Evolutionary conservation across 2,113 vertebrate genomes (phyloP).

Genomic region (Cygnus buccinator): DNA sequence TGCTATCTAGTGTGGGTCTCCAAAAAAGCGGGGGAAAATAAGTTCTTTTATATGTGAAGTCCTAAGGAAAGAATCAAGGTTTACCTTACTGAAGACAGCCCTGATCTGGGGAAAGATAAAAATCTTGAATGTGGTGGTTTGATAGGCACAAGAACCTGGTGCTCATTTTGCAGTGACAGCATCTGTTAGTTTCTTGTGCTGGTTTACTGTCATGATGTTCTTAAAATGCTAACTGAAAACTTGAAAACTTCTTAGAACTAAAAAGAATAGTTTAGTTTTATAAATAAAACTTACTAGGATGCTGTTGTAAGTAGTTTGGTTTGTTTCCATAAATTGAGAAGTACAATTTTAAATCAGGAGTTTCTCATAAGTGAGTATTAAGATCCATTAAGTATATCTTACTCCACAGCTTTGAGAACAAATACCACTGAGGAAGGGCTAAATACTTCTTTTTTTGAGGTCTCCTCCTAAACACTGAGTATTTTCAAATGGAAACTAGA

Average conservation of each 20-base stretch:
- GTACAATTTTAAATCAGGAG: not conserved
- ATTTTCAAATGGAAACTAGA: not conserved
- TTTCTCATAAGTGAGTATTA: not conserved
- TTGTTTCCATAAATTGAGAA: not conserved
- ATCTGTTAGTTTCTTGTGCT: not conserved
- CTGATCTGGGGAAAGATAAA: not conserved
- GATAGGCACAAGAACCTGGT: not conserved
- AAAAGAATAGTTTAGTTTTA: not conserved
- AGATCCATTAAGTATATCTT: not conserved
- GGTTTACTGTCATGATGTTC: not conserved
- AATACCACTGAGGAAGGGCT: not conserved
- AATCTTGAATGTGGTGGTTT: not conserved
- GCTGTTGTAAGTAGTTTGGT: not conserved
- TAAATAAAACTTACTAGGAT: not conserved
- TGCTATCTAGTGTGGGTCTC: not conserved
- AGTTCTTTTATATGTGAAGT: not conserved
- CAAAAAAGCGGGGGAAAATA: not conserved
- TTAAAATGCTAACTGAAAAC: not conserved
- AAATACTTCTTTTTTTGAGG: too few relatives aligned
- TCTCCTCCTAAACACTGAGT: not conserved
- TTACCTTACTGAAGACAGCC: not conserved
- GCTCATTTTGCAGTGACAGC: not conserved
- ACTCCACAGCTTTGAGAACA: not conserved
- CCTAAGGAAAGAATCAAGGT: not conserved
- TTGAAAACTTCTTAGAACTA: not conserved